phyloP scores from a whole-genome alignment of 1,140 invertebrate genomes.

The Cyclina sinensis region DNA sequence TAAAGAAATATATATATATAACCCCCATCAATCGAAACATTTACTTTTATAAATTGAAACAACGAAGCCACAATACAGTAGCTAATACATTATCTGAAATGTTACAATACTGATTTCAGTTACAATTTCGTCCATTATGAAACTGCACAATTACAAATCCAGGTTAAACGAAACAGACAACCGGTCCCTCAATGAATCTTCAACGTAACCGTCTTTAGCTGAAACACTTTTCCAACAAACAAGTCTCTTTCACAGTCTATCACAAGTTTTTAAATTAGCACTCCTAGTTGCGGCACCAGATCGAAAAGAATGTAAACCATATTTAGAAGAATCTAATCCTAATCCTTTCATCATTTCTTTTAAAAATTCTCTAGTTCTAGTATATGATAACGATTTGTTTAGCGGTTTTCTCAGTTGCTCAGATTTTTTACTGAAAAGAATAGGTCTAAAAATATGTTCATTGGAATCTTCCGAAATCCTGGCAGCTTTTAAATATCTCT shows the following conservation, averaged over 20 bases:
- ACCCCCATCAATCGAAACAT: neutral
- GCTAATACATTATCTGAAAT: too few relatives aligned
- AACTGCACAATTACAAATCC: neutral
- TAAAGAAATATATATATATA: neutral
- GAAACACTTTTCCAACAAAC: constrained; percentile 35
- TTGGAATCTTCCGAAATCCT: neutral
- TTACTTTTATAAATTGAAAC: neutral
- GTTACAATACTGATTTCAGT: too few relatives aligned
- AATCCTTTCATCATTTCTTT: constrained; percentile 6
- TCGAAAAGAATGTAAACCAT: constrained; percentile 55
- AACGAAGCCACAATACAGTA: neutral
- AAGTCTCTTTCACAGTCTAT: constrained; percentile 48
- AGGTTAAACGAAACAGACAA: constrained; percentile 1
- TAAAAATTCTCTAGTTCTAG: constrained; percentile 16
- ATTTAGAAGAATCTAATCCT: too few relatives aligned
- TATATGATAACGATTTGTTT: constrained; percentile 23
- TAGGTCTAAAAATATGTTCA: constrained; percentile 31
- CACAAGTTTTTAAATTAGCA: constrained; percentile 4
- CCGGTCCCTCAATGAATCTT: neutral
- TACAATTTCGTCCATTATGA: neutral
- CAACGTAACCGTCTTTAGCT: constrained; percentile 38
- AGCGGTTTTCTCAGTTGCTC: neutral
- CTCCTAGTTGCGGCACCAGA: constrained; percentile 27
- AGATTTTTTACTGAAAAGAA: neutral
- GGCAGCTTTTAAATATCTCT: neutral